Base-by-base conservation (phyloP, 1,140 invertebrate species). In the Chironomus tepperi region DNA sequence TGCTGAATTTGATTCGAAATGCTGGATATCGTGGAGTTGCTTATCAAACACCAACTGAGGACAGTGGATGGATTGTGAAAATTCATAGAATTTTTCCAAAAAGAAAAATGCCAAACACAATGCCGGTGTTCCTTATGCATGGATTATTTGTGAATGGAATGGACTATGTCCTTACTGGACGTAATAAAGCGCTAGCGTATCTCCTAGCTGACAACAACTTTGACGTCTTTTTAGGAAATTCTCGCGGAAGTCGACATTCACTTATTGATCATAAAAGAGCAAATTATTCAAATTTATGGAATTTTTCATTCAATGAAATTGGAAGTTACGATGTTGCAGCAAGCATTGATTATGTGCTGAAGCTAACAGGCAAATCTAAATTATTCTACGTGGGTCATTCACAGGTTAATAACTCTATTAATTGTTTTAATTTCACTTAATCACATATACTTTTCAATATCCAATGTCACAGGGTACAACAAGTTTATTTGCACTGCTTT, bases 151-250 rank as follows among this genome's bases (percentile, higher is more conserved):
- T 85, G 1, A 88, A 88, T 18, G 90, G 90, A 0, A 85, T 87
- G 1, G 88, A 89, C 78, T 94, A 89, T 88, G 84, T 93, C 1
- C 78, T 91, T 3, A 86, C 86, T 76, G 86, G 86, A 0, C 87
- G 89, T 0, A 81, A 85, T 19, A 87, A 86, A 77, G 86, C 86
- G 70, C 80, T 91, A 57, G 88, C 84, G 10, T 88, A 86, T 76
- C 73, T 84, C 43, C 79, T 90, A 7, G 86, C 85, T 3, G 87
- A 92, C 76, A 81, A 84, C 64, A 89, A 89, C 21, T 93, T 87
- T 75, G 91, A 93, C 76, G 90, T 93, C 7, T 93, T 90, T 90
- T 80, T 93, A 77, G 87, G 87, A n/a, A 93, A 93, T 79, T 85
- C 85, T 8, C 84, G 91, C 47, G 90, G 91, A 7, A 92, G 89